phyloP scores from a whole-genome alignment of 2,113 vertebrate genomes.

The Anthoscopus minutus region DNA sequence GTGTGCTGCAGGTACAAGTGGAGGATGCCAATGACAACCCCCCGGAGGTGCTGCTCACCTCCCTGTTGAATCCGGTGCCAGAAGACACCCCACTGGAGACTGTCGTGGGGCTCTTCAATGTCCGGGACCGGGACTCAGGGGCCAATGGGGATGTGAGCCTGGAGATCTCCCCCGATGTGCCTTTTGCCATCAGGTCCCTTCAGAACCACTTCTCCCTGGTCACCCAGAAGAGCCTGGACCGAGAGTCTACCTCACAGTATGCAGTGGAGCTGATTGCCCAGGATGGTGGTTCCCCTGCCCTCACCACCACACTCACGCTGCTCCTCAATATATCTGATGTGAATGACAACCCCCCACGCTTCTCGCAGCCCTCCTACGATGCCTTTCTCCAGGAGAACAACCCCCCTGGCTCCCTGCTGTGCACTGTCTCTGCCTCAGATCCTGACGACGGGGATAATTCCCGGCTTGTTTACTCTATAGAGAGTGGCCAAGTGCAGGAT shows the following conservation, averaged over 20 bases:
- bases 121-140: conserved; percentile 79
- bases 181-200: conserved; percentile 81
- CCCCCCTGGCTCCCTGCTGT: conserved; percentile 76
- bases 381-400: conserved; percentile 78
- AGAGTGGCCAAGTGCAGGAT: conserved; percentile 66
- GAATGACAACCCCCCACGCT: conserved; percentile 81
- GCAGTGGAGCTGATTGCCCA: conserved; percentile 70
- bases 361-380: conserved; percentile 71
- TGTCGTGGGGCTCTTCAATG: conserved; percentile 78
- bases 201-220: conserved; percentile 89
- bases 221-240: conserved; percentile 73
- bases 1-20: conserved; percentile 74
- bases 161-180: conserved; percentile 66
- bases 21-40: conserved; percentile 76
- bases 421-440: conserved; percentile 77
- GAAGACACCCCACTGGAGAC: conserved; percentile 76
- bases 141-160: conserved; percentile 75
- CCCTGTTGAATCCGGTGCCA: conserved; percentile 72
- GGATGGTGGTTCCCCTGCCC: conserved; percentile 77
- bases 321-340: conserved; percentile 81
- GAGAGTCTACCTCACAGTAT: conserved; percentile 72
- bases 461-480: conserved; percentile 73
- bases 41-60: conserved; percentile 73
- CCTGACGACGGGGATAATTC: conserved; percentile 75
- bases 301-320: conserved; percentile 71